Evolutionary conservation across 2,113 vertebrate genomes (phyloP).

Genomic region (Labrus mixtus): DNA sequence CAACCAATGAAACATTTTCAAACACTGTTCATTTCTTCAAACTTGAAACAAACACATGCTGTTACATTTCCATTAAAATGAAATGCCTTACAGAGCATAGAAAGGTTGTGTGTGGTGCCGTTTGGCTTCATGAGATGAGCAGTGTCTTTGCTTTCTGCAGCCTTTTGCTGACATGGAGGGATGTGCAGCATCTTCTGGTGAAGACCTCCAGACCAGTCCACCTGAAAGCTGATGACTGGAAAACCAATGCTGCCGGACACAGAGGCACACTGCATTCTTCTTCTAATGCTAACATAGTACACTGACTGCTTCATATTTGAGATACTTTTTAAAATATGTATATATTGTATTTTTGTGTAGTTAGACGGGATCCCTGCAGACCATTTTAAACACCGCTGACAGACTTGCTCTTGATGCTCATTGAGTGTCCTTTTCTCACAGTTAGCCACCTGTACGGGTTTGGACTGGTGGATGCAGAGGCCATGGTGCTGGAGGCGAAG

Average conservation of each 20-base stretch:
- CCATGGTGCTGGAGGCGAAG: slow-evolving; percentile 90
- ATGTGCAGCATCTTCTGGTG: slow-evolving; percentile 93
- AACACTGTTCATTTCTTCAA: too few species aligned
- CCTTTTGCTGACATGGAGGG: slow-evolving; percentile 91
- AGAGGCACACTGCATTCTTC: slow-evolving; percentile 83
- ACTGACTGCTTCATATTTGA: not conserved
- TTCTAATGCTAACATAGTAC: slow-evolving; percentile 14
- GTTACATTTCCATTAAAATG: too few species aligned
- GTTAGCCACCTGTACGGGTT: slow-evolving; percentile 97
- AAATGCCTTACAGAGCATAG: too few species aligned
- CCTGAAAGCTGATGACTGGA: slow-evolving; percentile 92
- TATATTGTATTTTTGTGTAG: not conserved
- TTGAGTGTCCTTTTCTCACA: slow-evolving; percentile 79
- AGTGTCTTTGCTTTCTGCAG: slow-evolving; percentile 76
- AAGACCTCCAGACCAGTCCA: slow-evolving; percentile 91
- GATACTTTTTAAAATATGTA: not conserved
- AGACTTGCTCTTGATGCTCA: not conserved
- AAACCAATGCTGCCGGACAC: slow-evolving; percentile 89
- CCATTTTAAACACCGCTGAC: not conserved
- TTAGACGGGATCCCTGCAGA: not conserved
- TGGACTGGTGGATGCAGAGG: slow-evolving; percentile 94
- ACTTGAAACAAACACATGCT: too few species aligned
- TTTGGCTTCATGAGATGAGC: not conserved
- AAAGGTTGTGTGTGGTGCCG: too few species aligned
- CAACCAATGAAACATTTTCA: too few species aligned